Conservation (phyloP, 2,888 invertebrate genomes). For the Oscheius onirici region DNA sequence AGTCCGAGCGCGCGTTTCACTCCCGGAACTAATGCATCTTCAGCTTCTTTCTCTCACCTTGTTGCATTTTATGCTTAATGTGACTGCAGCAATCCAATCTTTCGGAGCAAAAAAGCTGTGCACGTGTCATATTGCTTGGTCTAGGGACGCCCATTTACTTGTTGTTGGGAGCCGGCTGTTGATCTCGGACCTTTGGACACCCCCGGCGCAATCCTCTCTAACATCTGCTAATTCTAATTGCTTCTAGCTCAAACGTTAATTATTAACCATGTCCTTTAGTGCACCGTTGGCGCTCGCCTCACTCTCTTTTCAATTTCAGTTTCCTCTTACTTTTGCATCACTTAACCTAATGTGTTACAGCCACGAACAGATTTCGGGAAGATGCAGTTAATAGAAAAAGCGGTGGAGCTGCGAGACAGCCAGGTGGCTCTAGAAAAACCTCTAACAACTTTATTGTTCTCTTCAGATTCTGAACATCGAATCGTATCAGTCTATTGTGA, state of each 20-base stretch:
- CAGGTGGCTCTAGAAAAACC: slow-evolving; percentile 38
- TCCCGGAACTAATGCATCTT: neutral
- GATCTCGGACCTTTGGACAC: slow-evolving; percentile 7
- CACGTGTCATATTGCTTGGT: neutral
- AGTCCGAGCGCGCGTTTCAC: neutral
- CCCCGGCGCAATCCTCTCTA: slow-evolving; percentile 15
- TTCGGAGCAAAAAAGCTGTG: neutral
- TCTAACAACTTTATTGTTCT: neutral
- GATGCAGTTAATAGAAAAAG: slow-evolving; percentile 67
- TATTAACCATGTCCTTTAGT: neutral
- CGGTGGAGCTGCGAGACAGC: slow-evolving; percentile 64
- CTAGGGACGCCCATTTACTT: neutral
- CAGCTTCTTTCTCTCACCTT: neutral
- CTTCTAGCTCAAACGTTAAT: neutral
- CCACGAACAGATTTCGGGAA: slow-evolving; percentile 8
- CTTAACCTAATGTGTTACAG: slow-evolving; percentile 7
- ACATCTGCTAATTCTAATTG: slow-evolving; percentile 14
- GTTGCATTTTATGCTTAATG: neutral
- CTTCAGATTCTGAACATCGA: slow-evolving; percentile 60
- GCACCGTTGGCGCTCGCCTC: too few relatives aligned
- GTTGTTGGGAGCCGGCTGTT: slow-evolving; percentile 16
- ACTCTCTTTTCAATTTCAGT: neutral
- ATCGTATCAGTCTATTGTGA: slow-evolving; percentile 61
- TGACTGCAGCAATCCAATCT: neutral
- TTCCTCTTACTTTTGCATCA: neutral